Evolutionary conservation across 2,797 vertebrate species (phyloP), one percentile per base, ranked within the genome.

Genomic region (Hemibagrus guttatus): DNA sequence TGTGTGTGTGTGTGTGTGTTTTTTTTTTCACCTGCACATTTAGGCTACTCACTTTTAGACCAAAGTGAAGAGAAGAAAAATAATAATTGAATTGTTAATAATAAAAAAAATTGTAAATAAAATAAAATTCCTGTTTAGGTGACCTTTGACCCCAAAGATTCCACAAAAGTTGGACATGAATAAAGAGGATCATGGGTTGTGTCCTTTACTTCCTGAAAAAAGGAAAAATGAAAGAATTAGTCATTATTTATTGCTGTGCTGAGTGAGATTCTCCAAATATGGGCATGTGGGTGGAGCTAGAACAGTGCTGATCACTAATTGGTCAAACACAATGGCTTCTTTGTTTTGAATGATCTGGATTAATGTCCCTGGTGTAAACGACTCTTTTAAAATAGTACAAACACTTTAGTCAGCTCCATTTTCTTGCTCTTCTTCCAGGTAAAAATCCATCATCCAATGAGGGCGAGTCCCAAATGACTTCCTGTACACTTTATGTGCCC

Each of bases 1-100:
- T 87, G 19, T 58, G 28, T 74, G 66, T 84, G 49, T 71, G 39
- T 88, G 82, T 75, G 54, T 84, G 56, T 74, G 66, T 80, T 58
- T 58, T 12, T 56, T 71, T 49, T 39, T 64, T 35, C 2, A 9
- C 2, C 16, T 31, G 63, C 23, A 63, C 11, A 63, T 63, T 63
- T 63, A 63, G 8, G 8, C 61, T n/a, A 17, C 8, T 6, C 64
- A 68, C 28, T 68, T 68, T 68, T 68, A 68, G 64, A 17, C 14
- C 28, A 31, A 68, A 68, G 64, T 31, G 6, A 68, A 17, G n/a
- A 63, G n/a, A 28, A 61, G 2, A 12, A 6, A 31, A 14, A 17
- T 13, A 14, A 17, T 4, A 12, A 31, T 17, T 64, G 13, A 66
- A 19, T 1, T 6, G 19, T 35, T 11, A 7, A 26, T 46, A 72